phyloP scores from a whole-genome alignment of 2,113 vertebrate species.

The Muscicapa adusta region DNA sequence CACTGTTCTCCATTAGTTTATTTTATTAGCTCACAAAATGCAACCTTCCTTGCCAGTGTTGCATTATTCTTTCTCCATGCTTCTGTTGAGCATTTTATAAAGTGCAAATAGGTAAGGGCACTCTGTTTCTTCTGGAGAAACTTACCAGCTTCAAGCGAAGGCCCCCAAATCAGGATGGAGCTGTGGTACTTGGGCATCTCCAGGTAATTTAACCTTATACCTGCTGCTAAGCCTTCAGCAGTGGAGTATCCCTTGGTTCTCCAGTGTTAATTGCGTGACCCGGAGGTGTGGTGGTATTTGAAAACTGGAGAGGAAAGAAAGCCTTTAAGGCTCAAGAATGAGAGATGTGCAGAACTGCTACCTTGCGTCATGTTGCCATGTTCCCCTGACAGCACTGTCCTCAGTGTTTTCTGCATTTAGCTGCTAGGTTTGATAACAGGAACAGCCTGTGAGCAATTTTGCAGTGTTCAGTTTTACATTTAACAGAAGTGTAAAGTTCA shows the following conservation, averaged over 20 bases:
- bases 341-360: neutral
- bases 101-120: neutral
- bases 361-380: rapidly evolving
- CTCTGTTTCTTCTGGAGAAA: neutral
- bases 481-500: constrained; percentile 36
- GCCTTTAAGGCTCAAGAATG: neutral
- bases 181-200: neutral
- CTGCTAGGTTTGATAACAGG: neutral
- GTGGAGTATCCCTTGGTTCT: neutral
- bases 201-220: neutral
- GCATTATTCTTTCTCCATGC: neutral
- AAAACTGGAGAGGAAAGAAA: neutral
- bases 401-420: neutral
- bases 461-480: neutral
- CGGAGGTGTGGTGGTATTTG: neutral
- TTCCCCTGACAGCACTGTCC: neutral
- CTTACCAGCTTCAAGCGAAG: neutral
- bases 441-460: neutral
- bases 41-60: neutral
- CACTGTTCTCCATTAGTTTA: neutral
- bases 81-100: neutral
- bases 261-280: neutral
- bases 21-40: neutral
- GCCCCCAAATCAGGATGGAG: neutral
- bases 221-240: neutral